Percentiles rank a stretch among this genome's conserved stretches.
Conservation (phyloP, 1,140 invertebrate species). For the Colletes latitarsis region DNA sequence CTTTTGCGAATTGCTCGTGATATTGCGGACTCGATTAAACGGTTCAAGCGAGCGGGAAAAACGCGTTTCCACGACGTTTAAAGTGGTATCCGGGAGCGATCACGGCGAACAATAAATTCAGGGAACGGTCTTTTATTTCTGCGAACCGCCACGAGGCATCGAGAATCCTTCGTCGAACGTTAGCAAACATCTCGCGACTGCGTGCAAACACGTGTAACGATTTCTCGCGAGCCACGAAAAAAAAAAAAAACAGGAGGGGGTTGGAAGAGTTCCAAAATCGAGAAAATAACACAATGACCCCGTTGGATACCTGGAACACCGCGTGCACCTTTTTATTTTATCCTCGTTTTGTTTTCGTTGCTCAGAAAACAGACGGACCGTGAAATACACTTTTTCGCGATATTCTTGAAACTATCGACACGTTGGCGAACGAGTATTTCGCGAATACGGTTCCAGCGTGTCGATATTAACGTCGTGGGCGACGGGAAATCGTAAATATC, state of each 20-base stretch:
- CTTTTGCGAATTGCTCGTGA: neutral
- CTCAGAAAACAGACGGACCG: conserved; percentile 10
- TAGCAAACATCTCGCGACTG: neutral
- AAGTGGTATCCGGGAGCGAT: neutral
- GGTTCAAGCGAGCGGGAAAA: too few relatives aligned
- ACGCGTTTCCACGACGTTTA: neutral
- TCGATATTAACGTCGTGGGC: neutral
- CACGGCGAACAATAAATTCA: neutral
- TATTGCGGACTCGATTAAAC: neutral
- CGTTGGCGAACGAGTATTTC: neutral
- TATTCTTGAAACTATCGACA: conserved; percentile 25
- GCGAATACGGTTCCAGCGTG: neutral
- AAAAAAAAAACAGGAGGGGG: neutral
- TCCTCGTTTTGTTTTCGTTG: conserved; percentile 11
- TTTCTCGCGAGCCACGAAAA: neutral
- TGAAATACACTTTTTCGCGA: conserved; percentile 34
- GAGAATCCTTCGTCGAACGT: neutral
- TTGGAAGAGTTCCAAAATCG: conserved; percentile 17
- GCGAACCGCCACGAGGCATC: neutral
- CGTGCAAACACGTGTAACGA: conserved; percentile 21
- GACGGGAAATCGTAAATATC: neutral
- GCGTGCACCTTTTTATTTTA: neutral
- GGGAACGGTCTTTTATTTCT: neutral
- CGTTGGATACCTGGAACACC: neutral
- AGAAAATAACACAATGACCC: neutral